Conservation (phyloP, 2,888 invertebrate species). For the Bellardia pandia region DNA sequence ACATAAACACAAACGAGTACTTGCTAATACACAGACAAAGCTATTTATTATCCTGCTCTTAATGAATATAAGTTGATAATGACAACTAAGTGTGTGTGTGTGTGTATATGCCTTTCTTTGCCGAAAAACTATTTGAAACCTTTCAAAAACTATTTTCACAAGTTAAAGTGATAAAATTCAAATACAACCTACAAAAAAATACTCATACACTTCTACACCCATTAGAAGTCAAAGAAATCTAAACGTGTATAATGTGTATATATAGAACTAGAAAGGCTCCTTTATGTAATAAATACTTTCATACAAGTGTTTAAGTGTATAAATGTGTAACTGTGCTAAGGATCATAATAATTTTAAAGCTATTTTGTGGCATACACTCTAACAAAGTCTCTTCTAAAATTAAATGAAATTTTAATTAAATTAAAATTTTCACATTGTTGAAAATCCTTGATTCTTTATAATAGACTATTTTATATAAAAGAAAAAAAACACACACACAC, state of each 20-base stretch:
- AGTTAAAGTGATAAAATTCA: constrained; percentile 63
- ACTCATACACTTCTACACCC: not conserved
- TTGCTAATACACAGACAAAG: not conserved
- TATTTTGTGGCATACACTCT: constrained; percentile 36
- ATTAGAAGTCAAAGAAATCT: not conserved
- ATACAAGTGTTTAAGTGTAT: not conserved
- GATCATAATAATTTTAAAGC: constrained; percentile 54
- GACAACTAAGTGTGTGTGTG: not conserved
- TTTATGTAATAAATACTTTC: constrained; percentile 11
- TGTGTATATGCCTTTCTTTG: not conserved
- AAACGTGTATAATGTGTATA: not conserved
- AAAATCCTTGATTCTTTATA: constrained; percentile 48
- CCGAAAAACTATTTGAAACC: constrained; percentile 56
- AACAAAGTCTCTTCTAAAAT: constrained; percentile 44
- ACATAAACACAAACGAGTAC: not conserved
- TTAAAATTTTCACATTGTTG: constrained; percentile 65
- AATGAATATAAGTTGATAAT: constrained; percentile 25
- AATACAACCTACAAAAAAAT: constrained; percentile 24
- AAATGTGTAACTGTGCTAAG: constrained; percentile 15
- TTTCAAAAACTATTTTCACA: constrained; percentile 63
- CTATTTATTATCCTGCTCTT: constrained; percentile 36
- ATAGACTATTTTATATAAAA: constrained; percentile 22
- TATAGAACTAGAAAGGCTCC: constrained; percentile 18
- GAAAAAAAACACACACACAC: not conserved
- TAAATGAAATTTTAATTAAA: constrained; percentile 72